These are phyloP conservation scores for Xestia c-nigrum DNA, from an alignment of 2,888 invertebrate genomes.

Conservation along the genomic window DNA sequence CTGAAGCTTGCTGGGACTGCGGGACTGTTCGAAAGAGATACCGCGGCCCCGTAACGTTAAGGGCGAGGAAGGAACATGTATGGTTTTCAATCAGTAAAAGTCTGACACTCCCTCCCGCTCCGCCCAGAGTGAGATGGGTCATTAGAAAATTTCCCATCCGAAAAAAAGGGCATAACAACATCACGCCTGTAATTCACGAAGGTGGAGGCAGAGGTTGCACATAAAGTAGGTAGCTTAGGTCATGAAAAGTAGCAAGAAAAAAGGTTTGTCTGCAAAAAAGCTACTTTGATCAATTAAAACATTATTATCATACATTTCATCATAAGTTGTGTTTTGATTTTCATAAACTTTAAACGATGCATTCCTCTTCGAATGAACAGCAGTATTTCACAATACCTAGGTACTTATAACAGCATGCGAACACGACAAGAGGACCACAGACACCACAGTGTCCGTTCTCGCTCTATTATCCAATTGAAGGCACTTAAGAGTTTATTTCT, in stretches of 20 bases:
- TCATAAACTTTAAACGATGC: background rate
- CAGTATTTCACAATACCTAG: constrained; percentile 37
- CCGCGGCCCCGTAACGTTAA: too few species aligned
- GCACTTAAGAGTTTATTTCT: constrained; percentile 64
- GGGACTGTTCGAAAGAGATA: too few species aligned
- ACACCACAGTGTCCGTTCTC: constrained; percentile 44
- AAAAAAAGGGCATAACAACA: background rate
- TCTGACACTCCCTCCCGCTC: too few species aligned
- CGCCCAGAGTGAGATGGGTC: too few species aligned
- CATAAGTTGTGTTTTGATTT: background rate
- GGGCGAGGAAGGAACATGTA: too few species aligned
- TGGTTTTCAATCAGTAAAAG: too few species aligned
- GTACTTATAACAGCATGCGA: constrained; percentile 46
- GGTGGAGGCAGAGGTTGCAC: background rate
- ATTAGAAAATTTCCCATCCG: too few species aligned
- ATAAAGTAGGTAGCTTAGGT: background rate
- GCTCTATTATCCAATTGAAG: constrained; percentile 73
- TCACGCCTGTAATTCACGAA: too few species aligned
- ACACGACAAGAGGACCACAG: constrained; percentile 52
- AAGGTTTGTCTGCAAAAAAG: background rate
- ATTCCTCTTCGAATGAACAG: constrained; percentile 39
- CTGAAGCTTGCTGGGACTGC: too few species aligned
- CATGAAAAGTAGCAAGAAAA: background rate
- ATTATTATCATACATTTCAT: background rate
- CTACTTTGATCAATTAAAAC: background rate